Conservation (phyloP, 2,113 vertebrate genomes). For the Prinia subflava region DNA sequence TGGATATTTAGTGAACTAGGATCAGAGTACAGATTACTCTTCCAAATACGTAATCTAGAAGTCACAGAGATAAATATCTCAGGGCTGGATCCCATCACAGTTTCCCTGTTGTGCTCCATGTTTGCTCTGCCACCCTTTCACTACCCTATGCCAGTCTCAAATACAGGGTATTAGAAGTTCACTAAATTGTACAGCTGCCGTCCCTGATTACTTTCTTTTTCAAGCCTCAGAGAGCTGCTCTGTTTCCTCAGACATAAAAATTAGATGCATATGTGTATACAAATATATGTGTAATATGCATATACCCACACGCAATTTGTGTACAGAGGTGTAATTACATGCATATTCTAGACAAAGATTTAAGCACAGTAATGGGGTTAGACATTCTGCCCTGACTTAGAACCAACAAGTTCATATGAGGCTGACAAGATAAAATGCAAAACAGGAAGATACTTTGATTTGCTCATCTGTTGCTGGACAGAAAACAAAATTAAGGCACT, state of each 20-base stretch:
- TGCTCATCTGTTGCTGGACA: not conserved
- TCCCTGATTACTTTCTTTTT: not conserved
- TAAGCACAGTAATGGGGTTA: not conserved
- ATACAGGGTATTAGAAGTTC: not conserved
- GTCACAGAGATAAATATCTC: not conserved
- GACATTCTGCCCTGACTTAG: not conserved
- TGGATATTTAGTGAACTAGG: not conserved
- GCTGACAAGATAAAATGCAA: not conserved
- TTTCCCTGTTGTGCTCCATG: not conserved
- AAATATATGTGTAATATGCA: not conserved
- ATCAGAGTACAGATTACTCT: not conserved
- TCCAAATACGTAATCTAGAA: not conserved
- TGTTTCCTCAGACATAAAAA: not conserved
- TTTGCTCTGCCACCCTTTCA: not conserved
- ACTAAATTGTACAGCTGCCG: not conserved
- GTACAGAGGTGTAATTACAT: not conserved
- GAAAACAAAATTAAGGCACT: not conserved
- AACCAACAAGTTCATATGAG: not conserved
- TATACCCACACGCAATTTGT: not conserved
- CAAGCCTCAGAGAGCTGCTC: not conserved
- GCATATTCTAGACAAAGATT: not conserved
- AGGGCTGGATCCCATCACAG: not conserved
- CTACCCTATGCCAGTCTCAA: not conserved
- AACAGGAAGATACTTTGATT: not conserved
- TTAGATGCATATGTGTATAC: not conserved